Evolutionary conservation across 2,113 vertebrate genomes (phyloP).

Genomic region (Micronycteris hirsuta): DNA sequence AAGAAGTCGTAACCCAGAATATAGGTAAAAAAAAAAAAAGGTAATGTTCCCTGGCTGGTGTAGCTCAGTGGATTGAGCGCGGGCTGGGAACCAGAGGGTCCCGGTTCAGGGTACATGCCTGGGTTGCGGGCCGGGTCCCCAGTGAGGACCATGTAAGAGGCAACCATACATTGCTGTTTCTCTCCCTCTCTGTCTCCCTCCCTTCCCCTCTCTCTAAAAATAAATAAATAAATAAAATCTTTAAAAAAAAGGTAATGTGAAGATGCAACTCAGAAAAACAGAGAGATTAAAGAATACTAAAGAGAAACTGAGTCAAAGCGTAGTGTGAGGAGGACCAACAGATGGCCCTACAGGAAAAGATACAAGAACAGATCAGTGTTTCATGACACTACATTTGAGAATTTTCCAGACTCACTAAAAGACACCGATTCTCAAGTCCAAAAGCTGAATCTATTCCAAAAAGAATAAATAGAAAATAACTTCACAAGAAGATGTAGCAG

Average conservation of each 20-base stretch:
- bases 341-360: not conserved
- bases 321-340: not conserved
- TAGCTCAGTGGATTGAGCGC: too few relatives aligned
- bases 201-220: too few relatives aligned
- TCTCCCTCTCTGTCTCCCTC: too few relatives aligned
- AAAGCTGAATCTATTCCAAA: not conserved
- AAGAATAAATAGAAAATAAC: constrained; percentile 25
- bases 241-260: not conserved
- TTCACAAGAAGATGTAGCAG: not conserved
- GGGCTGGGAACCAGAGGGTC: too few relatives aligned
- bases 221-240: too few relatives aligned
- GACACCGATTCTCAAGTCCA: not conserved
- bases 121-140: too few relatives aligned
- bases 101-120: too few relatives aligned
- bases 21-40: too few relatives aligned
- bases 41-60: too few relatives aligned
- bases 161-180: too few relatives aligned
- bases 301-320: not conserved
- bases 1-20: not conserved
- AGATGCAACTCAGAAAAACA: not conserved
- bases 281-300: not conserved
- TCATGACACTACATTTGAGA: not conserved
- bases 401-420: not conserved
- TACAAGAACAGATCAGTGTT: not conserved
- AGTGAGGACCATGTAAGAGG: too few relatives aligned